Evolutionary conservation across 64 coral and sea anemone genomes (phyloP).

Genomic region (Trachythela sp.): DNA sequence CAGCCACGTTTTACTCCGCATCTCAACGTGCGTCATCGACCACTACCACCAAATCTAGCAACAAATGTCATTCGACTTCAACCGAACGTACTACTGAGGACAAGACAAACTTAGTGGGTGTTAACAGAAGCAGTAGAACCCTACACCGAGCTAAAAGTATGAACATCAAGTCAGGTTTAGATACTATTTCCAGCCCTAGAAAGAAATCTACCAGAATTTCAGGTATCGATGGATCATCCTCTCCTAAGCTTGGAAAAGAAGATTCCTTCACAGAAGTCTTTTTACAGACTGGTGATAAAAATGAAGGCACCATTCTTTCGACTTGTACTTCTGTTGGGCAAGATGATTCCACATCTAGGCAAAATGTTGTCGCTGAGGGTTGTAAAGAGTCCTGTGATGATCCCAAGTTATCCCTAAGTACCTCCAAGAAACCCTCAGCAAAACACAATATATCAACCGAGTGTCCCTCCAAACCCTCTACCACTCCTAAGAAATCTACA

Average conservation of each 20-base stretch:
- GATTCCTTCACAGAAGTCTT: constrained; percentile 1
- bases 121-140: not conserved
- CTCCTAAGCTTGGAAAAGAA: not conserved
- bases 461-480: not conserved
- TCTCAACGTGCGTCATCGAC: not conserved
- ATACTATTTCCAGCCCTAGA: not conserved
- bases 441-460: not conserved
- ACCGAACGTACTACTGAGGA: not conserved
- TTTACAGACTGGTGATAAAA: not conserved
- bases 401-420: not conserved
- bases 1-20: constrained; percentile 4
- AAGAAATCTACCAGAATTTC: not conserved
- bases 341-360: not conserved
- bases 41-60: not conserved
- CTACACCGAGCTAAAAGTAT: not conserved
- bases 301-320: not conserved
- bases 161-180: not conserved
- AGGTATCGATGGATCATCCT: not conserved
- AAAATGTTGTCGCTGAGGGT: not conserved
- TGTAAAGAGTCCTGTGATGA: not conserved
- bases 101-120: not conserved
- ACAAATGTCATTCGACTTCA: not conserved
- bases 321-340: not conserved
- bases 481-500: not conserved
- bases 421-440: not conserved